Evolutionary conservation across 2,113 vertebrate species (phyloP).

Genomic region (Pelobates fuscus): DNA sequence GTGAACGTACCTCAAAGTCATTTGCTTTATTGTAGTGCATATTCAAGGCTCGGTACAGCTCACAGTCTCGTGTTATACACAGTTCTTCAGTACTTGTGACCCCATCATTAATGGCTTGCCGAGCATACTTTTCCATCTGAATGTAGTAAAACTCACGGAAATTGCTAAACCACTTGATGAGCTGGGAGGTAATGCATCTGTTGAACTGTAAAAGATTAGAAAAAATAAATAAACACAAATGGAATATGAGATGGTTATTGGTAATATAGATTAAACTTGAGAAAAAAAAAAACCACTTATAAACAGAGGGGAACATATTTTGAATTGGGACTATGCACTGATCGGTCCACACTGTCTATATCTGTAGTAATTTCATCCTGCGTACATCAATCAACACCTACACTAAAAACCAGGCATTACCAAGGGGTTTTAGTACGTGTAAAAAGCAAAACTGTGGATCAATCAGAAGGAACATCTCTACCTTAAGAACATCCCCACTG

Average conservation of each 20-base stretch:
- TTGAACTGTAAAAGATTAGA: conserved; percentile 85
- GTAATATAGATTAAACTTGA: background rate
- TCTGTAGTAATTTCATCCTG: no score
- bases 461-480: no score
- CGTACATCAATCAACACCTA: no score
- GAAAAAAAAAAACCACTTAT: background rate
- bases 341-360: no score
- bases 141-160: conserved; percentile 99
- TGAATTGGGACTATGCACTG: no score
- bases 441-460: no score
- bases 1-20: conserved; percentile 92
- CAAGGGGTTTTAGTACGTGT: no score
- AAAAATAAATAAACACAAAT: background rate
- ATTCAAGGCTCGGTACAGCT: conserved; percentile 97
- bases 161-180: conserved; percentile 99
- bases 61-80: conserved; percentile 92
- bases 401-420: no score
- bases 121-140: conserved; percentile 99
- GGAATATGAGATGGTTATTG: background rate
- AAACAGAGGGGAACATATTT: no score
- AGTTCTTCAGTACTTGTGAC: conserved; percentile 88
- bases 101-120: conserved; percentile 95
- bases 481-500: no score
- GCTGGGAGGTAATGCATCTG: conserved; percentile 98
- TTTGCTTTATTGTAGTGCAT: conserved; percentile 99